Base-by-base conservation (phyloP, 2,113 vertebrate genomes). In the Cheirogaleus medius region DNA sequence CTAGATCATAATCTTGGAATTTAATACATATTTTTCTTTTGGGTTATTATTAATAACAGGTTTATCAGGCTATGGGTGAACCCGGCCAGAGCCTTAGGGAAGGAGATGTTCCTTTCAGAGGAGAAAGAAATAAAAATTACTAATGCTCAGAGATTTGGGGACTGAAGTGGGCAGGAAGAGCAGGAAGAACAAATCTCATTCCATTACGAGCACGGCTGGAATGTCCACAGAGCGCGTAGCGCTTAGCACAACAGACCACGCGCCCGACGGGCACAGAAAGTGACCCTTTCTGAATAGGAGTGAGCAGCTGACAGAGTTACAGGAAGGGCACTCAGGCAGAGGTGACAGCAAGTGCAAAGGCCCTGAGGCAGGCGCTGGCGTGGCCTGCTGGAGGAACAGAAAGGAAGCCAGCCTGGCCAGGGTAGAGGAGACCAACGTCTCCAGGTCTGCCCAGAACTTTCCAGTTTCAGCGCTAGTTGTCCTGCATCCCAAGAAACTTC, bases 101-200 rank as follows among this genome's bases (percentile, higher is more conserved):
- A 84, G 89, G 95, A 84, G 54, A 78, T n/a, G 58, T 42, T 83
- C 88, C 88, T 69, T 58, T 94, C 18, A 54, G 54, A 44, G 77
- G 86, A 95, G 96, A 84, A 77, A 86, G 94, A 76, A 94, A 60
- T 39, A 52, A 82, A 90, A 89, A 49, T 52, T 27, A 74, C 44
- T 77, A 44, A 58, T 81, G 76, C 96, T 14, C 58, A 8, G 88
- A 93, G 93, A 81, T 37, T 49, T 49, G 5, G 78, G 71, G 89
- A 96, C 80, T 15, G 74, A 90, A 93, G 60, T 39, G 80, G 66
- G 21, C 64, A 47, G 54, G 64, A 93, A 76, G 69, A 83, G 63
- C 1, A 37, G 56, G 23, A 73, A 34, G 37, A 93, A 77, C 1
- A 18, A 68, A 52, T 37, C 92, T 95, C 88, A 73, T 97, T 97